Base-by-base conservation (phyloP, 2,797 vertebrate species). In the Chanos chanos region DNA sequence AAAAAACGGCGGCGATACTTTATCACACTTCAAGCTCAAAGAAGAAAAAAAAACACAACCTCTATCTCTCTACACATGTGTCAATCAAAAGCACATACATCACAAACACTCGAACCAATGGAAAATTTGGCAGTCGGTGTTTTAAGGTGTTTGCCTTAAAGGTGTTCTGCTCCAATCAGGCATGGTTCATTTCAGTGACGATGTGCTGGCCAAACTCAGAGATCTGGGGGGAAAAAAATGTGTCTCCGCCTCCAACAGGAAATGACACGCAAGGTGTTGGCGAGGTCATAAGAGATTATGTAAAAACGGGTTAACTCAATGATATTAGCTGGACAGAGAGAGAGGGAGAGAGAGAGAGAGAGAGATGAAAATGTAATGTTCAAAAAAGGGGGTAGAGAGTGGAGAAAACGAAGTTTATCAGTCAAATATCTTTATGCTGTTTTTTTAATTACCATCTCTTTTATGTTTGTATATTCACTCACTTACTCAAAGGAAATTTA, bases 201-300 rank as follows among this genome's bases (percentile, higher is more conserved):
- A 82, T 79, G 75, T 58, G 12, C 28, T 68, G n/a, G 78, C 75
- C 73, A 77, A 62, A 64, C 66, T 40, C 51, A 36, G 67, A 71
- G n/a, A n/a, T n/a, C n/a, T n/a, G 72, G 53, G 70, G 28, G 54
- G 51, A 55, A 66, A 53, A 75, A 75, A 68, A 39, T 21, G 50
- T 73, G 78, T 72, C 71, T 50, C 41, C 68, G 47, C 71, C 74
- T 67, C 57, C 43, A 19, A 37, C 16, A 50, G 61, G n/a, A n/a
- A n/a, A n/a, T 73, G 67, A 74, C 78, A 73, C 76, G 75, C 77
- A 80, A 81, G 64, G 52, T 65, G 45, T 61, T 31, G 37, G 54
- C 51, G 33, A 30, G 63, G 65, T 50, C 70, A 58, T 62, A 43
- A 64, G 53, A 77, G 82, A 66, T 52, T 16, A 62, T 16, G 71